These are phyloP conservation scores for Pseudoips prasinana DNA, from an alignment of 2,888 invertebrate genomes.

Conservation along the genomic window DNA sequence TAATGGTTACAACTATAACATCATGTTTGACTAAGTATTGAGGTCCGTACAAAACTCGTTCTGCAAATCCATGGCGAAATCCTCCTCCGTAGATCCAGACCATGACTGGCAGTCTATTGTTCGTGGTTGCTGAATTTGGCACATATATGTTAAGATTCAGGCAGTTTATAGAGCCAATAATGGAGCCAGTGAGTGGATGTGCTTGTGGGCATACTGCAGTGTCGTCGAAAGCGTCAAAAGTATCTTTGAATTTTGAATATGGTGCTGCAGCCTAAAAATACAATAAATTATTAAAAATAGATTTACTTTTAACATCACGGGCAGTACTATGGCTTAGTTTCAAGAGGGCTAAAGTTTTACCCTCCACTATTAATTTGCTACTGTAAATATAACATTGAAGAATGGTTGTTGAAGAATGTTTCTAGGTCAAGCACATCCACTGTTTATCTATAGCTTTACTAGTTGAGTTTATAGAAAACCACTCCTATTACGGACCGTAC, in stretches of 20 bases:
- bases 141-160: constrained; percentile 49
- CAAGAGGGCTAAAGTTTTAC: too few relatives aligned
- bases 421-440: too few relatives aligned
- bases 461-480: too few relatives aligned
- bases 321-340: background rate
- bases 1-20: constrained; percentile 50
- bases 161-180: constrained; percentile 45
- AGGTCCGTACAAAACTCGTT: constrained; percentile 38
- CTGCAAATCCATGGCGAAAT: constrained; percentile 36
- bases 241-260: constrained; percentile 35
- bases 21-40: constrained; percentile 48
- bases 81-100: constrained; percentile 52
- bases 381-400: too few relatives aligned
- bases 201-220: constrained; percentile 52
- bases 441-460: too few relatives aligned
- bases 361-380: too few relatives aligned
- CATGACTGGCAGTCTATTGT: constrained; percentile 48
- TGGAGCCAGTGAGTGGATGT: constrained; percentile 23
- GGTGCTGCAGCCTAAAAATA: constrained; percentile 37
- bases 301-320: too few relatives aligned
- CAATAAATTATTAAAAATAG: too few relatives aligned
- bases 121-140: constrained; percentile 36
- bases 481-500: too few relatives aligned
- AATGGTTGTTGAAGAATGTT: too few relatives aligned
- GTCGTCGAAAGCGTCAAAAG: constrained; percentile 48